These are phyloP conservation scores for Saguinus midas DNA, from an alignment of 2,113 vertebrate genomes.

Conservation along the genomic window DNA sequence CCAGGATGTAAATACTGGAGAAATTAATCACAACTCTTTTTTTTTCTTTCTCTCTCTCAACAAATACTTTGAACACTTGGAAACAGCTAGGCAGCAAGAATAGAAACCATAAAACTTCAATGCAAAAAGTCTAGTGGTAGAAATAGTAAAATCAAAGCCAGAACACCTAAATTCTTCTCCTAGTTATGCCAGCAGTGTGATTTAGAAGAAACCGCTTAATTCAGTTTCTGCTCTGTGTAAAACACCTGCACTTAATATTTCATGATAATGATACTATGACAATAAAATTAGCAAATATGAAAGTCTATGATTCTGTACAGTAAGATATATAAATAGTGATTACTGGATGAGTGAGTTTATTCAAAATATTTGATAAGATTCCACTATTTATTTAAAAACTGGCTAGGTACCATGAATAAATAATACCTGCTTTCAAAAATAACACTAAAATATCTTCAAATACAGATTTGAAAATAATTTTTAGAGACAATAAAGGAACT, in stretches of 20 bases:
- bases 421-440: background rate
- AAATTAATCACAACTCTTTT: background rate
- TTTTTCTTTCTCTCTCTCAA: background rate
- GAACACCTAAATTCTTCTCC: background rate
- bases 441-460: background rate
- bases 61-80: background rate
- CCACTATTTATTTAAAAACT: background rate
- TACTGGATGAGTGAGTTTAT: background rate
- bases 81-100: background rate
- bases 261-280: background rate
- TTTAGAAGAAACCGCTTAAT: background rate
- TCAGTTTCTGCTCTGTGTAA: background rate
- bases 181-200: background rate
- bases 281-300: background rate
- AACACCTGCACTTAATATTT: background rate
- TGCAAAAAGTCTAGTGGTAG: background rate
- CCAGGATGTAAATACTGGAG: background rate
- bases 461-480: background rate
- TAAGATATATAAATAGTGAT: background rate
- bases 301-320: background rate
- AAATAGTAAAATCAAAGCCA: background rate
- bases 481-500: slow-evolving; percentile 18
- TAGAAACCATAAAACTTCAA: background rate
- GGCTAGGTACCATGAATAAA: background rate
- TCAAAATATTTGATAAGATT: background rate